Conservation (phyloP, 64 coral and sea anemone species). For the Montipora sp. region DNA sequence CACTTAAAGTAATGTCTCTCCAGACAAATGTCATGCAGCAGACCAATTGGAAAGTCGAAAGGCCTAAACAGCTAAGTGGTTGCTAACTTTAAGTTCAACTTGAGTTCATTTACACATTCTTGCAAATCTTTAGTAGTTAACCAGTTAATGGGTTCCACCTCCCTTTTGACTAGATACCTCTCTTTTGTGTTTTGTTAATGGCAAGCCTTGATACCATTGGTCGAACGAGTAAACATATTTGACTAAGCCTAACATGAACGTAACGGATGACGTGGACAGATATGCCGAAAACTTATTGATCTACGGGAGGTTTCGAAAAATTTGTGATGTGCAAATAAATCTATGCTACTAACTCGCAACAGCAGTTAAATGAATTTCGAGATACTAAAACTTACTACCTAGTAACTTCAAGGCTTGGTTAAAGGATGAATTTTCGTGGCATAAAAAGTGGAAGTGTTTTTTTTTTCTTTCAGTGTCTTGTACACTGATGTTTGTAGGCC, state of each 20-base stretch:
- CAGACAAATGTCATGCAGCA: too few relatives aligned
- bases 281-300: neutral
- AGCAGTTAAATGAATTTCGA: too few relatives aligned
- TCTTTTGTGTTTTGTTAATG: slow-evolving; percentile 10
- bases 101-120: neutral
- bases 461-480: too few relatives aligned
- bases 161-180: neutral
- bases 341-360: too few relatives aligned
- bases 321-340: too few relatives aligned
- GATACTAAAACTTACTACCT: too few relatives aligned
- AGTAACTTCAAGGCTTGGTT: too few relatives aligned
- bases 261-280: neutral
- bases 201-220: neutral
- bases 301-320: too few relatives aligned
- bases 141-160: neutral
- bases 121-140: slow-evolving; percentile 12
- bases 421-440: too few relatives aligned
- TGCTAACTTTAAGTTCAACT: neutral
- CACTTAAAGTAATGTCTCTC: neutral
- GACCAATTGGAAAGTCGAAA: neutral
- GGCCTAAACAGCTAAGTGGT: neutral
- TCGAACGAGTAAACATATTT: neutral
- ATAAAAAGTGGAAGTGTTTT: too few relatives aligned
- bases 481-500: too few relatives aligned
- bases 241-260: neutral